phyloP scores from a whole-genome alignment of 1,140 invertebrate genomes.

The Brachionus paranguensis region DNA sequence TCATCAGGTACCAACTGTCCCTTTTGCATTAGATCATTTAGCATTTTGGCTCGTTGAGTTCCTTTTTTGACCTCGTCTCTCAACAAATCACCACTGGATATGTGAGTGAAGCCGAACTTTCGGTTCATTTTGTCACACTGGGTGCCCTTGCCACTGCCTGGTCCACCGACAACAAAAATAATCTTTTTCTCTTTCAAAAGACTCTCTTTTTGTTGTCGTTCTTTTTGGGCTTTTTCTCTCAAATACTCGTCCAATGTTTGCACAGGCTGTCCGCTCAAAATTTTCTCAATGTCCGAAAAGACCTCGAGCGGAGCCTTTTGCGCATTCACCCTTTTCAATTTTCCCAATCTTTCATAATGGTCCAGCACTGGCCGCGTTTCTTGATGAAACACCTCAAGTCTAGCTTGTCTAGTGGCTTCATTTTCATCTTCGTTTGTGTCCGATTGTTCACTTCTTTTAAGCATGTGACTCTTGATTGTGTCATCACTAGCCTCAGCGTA shows the following conservation, averaged over 20 bases:
- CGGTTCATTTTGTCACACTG: slow-evolving; percentile 74
- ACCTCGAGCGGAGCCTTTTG: slow-evolving; percentile 4
- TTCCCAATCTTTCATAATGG: slow-evolving; percentile 62
- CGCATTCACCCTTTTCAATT: slow-evolving; percentile 1
- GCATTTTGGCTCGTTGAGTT: slow-evolving; percentile 60
- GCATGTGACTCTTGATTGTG: slow-evolving; percentile 72
- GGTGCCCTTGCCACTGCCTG: slow-evolving; percentile 69
- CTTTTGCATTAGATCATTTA: slow-evolving; percentile 75
- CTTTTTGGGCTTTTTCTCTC: background rate
- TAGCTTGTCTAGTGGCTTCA: slow-evolving; percentile 76
- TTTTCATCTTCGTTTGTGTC: slow-evolving; percentile 86
- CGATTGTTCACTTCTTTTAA: slow-evolving; percentile 70
- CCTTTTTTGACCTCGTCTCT: slow-evolving; percentile 77
- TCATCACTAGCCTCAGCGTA: slow-evolving; percentile 85
- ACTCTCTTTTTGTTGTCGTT: background rate
- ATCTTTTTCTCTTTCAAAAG: background rate
- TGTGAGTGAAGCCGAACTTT: slow-evolving; percentile 70
- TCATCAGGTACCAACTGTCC: slow-evolving; percentile 72
- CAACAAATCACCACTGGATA: slow-evolving; percentile 81
- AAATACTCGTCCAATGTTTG: background rate
- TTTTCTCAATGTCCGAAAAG: background rate
- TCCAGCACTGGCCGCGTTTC: slow-evolving; percentile 60
- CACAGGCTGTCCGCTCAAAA: background rate
- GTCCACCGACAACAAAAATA: slow-evolving; percentile 38
- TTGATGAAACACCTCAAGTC: slow-evolving; percentile 52